These are phyloP conservation scores for Phylloscopus trochiloides DNA, from an alignment of 2,113 vertebrate species.

Conservation along the genomic window DNA sequence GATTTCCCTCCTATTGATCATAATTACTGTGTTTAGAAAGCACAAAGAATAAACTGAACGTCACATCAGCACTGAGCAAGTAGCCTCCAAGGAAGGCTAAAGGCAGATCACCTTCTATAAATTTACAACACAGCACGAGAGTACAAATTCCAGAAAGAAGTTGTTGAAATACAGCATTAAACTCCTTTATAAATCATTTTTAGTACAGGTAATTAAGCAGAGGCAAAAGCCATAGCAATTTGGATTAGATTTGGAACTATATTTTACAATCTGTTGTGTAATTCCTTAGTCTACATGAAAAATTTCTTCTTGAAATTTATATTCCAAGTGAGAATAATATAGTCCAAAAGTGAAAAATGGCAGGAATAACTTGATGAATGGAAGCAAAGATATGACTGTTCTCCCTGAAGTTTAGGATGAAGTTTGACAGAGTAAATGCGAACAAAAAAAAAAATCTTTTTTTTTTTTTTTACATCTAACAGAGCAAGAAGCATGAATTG, in stretches of 20 bases:
- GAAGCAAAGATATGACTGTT: not conserved
- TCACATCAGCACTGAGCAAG: not conserved
- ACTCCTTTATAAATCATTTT: constrained; percentile 42
- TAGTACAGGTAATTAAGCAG: constrained; percentile 32
- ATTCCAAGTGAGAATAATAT: constrained; percentile 10
- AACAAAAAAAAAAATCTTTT: not conserved
- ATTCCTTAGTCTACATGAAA: not conserved
- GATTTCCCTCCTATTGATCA: not conserved
- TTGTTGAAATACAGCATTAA: not conserved
- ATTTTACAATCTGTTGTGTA: constrained; percentile 9
- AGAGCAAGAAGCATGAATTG: not conserved
- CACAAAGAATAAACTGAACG: not conserved
- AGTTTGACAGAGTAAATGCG: not conserved
- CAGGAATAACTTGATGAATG: not conserved
- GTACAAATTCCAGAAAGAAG: not conserved
- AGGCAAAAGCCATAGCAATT: not conserved
- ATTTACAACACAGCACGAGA: not conserved
- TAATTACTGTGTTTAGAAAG: not conserved
- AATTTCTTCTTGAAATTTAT: constrained; percentile 1
- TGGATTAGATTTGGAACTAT: not conserved
- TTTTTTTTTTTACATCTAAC: not conserved
- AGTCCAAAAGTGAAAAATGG: not conserved
- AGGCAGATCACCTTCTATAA: not conserved
- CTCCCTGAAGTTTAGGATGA: not conserved
- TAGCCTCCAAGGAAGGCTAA: not conserved